A percentile compares a stretch with the other conserved stretches of the same genome.
Evolutionary conservation across 2,113 vertebrate genomes (phyloP).

Genomic region (Passer montanus): DNA sequence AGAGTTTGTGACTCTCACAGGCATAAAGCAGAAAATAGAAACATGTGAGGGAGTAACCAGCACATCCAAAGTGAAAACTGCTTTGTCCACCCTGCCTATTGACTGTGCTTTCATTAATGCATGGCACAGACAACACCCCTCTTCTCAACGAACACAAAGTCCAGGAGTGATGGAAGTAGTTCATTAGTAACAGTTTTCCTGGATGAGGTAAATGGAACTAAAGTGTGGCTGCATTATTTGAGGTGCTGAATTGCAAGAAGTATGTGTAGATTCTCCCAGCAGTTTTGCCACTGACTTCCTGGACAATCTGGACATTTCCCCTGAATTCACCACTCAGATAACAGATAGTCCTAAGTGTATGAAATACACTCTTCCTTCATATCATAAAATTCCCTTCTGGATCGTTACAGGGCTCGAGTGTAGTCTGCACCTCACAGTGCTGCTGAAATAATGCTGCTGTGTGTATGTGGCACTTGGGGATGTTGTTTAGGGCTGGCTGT

Average conservation of each 20-base stretch:
- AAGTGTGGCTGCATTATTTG: background rate
- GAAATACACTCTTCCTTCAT: background rate
- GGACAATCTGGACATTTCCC: background rate
- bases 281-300: background rate
- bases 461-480: background rate
- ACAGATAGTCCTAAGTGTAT: background rate
- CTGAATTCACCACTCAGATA: background rate
- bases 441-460: background rate
- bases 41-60: background rate
- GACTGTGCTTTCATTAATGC: background rate
- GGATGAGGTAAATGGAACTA: background rate
- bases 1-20: background rate
- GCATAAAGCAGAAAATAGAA: background rate
- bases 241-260: background rate
- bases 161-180: background rate
- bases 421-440: background rate
- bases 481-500: background rate
- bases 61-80: background rate
- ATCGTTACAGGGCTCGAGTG: background rate
- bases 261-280: background rate
- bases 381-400: background rate
- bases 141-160: background rate
- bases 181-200: background rate
- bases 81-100: background rate
- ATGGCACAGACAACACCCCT: background rate